Evolutionary conservation across 2,797 vertebrate species (phyloP).

Genomic region (Muraenolepis orangiensis): DNA sequence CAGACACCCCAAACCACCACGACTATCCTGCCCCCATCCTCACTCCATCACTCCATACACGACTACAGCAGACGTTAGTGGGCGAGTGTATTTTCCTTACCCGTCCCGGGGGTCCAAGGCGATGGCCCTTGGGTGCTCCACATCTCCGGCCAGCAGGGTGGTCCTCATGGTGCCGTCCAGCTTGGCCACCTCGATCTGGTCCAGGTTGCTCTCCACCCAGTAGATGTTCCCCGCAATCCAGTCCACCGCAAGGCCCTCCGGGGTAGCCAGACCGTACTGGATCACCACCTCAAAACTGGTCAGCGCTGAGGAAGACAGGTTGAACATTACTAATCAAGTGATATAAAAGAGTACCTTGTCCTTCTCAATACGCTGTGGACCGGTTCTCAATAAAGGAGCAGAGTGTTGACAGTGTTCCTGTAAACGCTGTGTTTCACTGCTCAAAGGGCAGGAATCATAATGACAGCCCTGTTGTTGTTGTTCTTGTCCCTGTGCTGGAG

Average conservation of each 20-base stretch:
- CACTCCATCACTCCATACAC: no score
- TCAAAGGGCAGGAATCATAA: conserved; percentile 42
- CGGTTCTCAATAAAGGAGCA: no score
- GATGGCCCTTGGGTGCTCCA: conserved; percentile 93
- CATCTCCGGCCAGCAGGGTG: conserved; percentile 91
- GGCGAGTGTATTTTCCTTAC: no score
- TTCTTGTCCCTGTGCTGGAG: conserved; percentile 33
- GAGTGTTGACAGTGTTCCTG: no score
- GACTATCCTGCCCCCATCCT: background rate
- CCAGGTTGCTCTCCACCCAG: conserved; percentile 98
- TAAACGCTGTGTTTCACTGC: conserved; percentile 32
- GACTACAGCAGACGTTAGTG: no score
- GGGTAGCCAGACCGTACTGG: conserved; percentile 93
- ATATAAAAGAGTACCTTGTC: no score
- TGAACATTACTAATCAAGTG: background rate
- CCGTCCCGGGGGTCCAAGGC: conserved; percentile 94
- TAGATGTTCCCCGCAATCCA: conserved; percentile 99
- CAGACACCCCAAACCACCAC: no score
- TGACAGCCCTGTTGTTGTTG: conserved; percentile 36
- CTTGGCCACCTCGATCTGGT: conserved; percentile 97
- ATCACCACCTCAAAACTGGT: conserved; percentile 98
- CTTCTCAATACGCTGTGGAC: no score
- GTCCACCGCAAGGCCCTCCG: conserved; percentile 94
- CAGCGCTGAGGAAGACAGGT: conserved; percentile 73
- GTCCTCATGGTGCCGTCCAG: conserved; percentile 94